Evolutionary conservation across 1,140 invertebrate genomes (phyloP).

Genomic region (Pseudomyrmex sp.): DNA sequence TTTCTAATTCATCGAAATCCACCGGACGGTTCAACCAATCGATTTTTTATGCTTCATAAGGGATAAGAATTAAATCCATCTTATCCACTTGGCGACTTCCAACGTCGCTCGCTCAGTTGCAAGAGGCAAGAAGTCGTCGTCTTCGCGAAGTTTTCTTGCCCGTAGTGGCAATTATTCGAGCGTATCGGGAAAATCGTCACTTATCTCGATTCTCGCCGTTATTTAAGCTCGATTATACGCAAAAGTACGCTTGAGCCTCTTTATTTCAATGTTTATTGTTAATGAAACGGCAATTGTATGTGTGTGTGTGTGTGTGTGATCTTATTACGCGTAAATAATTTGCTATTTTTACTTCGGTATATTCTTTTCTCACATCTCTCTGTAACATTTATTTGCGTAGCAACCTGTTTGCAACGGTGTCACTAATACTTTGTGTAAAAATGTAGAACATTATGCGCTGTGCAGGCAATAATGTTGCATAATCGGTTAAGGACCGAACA

Average conservation of each 20-base stretch:
- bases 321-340: not conserved
- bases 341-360: not conserved
- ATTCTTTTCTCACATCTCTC: not conserved
- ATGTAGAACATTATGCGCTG: not conserved
- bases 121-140: not conserved
- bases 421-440: slow-evolving; percentile 13
- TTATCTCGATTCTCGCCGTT: not conserved
- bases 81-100: slow-evolving; percentile 18
- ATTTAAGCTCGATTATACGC: not conserved
- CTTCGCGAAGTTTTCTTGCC: slow-evolving; percentile 2
- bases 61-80: slow-evolving; percentile 33
- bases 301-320: no score
- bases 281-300: no score
- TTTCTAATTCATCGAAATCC: slow-evolving; percentile 31
- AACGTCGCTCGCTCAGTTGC: not conserved
- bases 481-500: slow-evolving; percentile 46
- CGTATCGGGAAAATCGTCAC: not conserved
- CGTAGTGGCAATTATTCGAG: not conserved
- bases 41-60: slow-evolving; percentile 28
- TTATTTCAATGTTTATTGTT: not conserved
- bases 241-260: no score
- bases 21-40: not conserved
- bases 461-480: slow-evolving; percentile 40
- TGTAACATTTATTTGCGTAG: not conserved
- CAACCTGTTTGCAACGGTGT: not conserved